phyloP scores from a whole-genome alignment of 1,140 invertebrate species.

The Zaprionus kolodkinae region DNA sequence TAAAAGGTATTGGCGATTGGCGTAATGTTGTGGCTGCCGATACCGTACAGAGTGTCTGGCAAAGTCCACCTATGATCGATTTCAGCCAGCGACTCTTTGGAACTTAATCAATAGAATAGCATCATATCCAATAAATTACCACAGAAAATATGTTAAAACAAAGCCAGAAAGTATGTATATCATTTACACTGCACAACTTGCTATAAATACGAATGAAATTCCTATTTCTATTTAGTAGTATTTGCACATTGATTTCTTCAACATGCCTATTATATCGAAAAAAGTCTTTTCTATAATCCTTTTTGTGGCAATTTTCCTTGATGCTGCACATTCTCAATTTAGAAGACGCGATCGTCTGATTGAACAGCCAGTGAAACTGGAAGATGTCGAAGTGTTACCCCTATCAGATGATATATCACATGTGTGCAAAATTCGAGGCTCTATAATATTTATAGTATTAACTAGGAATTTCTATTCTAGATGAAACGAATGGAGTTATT shows the following conservation, averaged over 20 bases:
- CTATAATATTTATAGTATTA: background rate
- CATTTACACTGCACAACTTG: background rate
- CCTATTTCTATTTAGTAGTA: background rate
- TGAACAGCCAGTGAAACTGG: too few species aligned
- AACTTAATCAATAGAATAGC: slow-evolving; percentile 13
- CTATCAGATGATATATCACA: background rate
- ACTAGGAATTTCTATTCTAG: background rate
- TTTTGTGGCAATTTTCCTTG: background rate
- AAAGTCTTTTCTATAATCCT: too few species aligned
- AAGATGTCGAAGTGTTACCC: background rate
- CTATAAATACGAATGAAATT: slow-evolving; percentile 18
- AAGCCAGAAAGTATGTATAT: background rate
- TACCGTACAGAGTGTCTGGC: slow-evolving; percentile 65
- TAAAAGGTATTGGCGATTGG: slow-evolving; percentile 57
- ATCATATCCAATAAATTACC: background rate
- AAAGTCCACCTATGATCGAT: slow-evolving; percentile 64
- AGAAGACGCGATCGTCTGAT: too few species aligned
- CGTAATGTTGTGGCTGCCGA: slow-evolving; percentile 63
- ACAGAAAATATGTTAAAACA: background rate
- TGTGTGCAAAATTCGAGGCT: background rate
- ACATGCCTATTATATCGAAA: background rate
- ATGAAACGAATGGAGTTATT: background rate
- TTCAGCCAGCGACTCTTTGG: slow-evolving; percentile 65
- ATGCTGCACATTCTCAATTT: background rate
- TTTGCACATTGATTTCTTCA: background rate